Evolutionary conservation across 2,113 vertebrate genomes (phyloP).

Genomic region (Illadopsis cleaveri): DNA sequence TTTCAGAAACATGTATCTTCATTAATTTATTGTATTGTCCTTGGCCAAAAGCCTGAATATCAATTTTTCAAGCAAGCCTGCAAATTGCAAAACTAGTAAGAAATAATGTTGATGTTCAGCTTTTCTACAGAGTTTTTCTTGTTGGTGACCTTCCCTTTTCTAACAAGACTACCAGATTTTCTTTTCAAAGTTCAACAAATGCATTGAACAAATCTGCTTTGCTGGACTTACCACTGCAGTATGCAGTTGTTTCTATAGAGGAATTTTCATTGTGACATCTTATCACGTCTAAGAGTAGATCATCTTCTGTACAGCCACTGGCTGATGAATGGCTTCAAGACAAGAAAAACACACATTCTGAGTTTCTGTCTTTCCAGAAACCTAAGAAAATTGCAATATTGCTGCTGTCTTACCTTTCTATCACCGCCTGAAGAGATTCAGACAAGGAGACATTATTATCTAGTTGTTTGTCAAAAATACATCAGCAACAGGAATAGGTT

Average conservation of each 20-base stretch:
- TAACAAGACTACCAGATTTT: not conserved
- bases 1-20: not conserved
- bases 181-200: not conserved
- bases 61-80: not conserved
- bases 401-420: not conserved
- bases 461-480: not conserved
- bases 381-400: not conserved
- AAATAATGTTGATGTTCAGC: not conserved
- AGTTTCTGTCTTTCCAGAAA: not conserved
- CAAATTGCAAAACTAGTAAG: not conserved
- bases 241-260: not conserved
- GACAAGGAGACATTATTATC: not conserved
- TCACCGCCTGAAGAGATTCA: not conserved
- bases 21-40: not conserved
- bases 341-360: not conserved
- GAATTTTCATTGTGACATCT: not conserved
- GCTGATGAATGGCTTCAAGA: not conserved
- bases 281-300: not conserved
- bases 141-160: not conserved
- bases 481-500: not conserved
- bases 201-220: not conserved
- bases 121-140: not conserved
- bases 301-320: not conserved
- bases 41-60: not conserved
- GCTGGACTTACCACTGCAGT: not conserved